These are phyloP conservation scores for Dascyllus trimaculatus DNA, from an alignment of 2,113 vertebrate species.

Conservation along the genomic window DNA sequence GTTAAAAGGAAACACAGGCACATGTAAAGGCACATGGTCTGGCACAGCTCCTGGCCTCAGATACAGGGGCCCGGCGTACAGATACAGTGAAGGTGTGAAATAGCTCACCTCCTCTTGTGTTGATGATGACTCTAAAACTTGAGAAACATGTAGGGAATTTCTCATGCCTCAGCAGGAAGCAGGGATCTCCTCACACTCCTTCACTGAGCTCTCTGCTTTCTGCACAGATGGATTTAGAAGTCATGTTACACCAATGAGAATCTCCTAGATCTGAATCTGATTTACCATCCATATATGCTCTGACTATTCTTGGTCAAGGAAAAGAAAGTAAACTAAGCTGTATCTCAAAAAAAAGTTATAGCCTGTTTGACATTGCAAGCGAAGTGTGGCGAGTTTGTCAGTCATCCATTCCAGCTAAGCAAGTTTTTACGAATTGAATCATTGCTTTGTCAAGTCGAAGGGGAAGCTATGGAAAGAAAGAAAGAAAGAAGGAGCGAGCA, in stretches of 20 bases:
- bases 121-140: constrained; percentile 68
- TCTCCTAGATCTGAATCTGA: not conserved
- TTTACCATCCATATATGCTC: not conserved
- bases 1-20: constrained; percentile 40
- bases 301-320: constrained; percentile 3
- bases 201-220: constrained; percentile 31
- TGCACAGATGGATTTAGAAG: constrained; percentile 32
- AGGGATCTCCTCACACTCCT: constrained; percentile 46
- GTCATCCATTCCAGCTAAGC: constrained; percentile 30
- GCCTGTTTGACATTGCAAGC: not conserved
- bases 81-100: constrained; percentile 76
- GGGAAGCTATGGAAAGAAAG: constrained; percentile 69
- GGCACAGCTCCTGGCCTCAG: constrained; percentile 56
- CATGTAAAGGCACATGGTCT: constrained; percentile 50
- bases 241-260: not conserved
- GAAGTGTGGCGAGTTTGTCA: constrained; percentile 10
- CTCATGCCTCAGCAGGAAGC: constrained; percentile 70
- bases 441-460: constrained; percentile 67
- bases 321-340: constrained; percentile 5
- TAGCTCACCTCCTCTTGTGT: constrained; percentile 64
- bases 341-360: constrained; percentile 4
- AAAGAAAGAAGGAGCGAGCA: constrained; percentile 65
- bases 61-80: constrained; percentile 30
- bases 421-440: constrained; percentile 56
- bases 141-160: constrained; percentile 79